Evolutionary conservation across 2,797 vertebrate genomes (phyloP).

Genomic region (Microctenopoma steveboyesi): DNA sequence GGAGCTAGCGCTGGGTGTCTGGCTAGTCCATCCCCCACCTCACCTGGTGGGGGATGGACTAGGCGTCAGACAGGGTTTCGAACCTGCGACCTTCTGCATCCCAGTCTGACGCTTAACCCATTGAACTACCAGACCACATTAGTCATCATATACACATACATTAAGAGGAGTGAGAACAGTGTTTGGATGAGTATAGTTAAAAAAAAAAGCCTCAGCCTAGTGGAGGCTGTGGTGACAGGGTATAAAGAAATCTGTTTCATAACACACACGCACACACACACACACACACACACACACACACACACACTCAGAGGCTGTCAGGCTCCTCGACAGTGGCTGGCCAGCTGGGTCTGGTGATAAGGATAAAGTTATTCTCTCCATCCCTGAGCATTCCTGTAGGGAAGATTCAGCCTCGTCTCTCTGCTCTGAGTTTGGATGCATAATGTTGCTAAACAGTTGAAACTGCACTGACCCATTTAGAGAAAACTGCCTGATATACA

Average conservation of each 20-base stretch:
- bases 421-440: conserved; percentile 26
- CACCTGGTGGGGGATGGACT: too few species aligned
- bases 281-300: conserved; percentile 1
- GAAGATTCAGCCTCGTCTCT: conserved; percentile 28
- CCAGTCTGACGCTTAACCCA: too few species aligned
- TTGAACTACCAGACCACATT: not conserved
- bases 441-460: conserved; percentile 33
- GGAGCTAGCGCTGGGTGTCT: too few species aligned
- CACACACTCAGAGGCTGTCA: not conserved
- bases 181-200: too few species aligned
- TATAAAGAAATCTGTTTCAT: conserved; percentile 32
- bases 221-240: too few species aligned
- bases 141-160: not conserved
- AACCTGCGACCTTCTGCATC: too few species aligned
- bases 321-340: not conserved
- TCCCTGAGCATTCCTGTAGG: conserved; percentile 13
- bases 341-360: conserved; percentile 62
- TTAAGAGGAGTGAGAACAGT: not conserved
- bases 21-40: too few species aligned
- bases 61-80: too few species aligned
- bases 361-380: conserved; percentile 22
- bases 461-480: conserved; percentile 38
- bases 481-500: conserved; percentile 26
- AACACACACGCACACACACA: not conserved
- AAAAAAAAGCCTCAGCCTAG: not conserved